These are phyloP conservation scores for Bufo gargarizans DNA, from an alignment of 2,113 vertebrate species.

Conservation along the genomic window DNA sequence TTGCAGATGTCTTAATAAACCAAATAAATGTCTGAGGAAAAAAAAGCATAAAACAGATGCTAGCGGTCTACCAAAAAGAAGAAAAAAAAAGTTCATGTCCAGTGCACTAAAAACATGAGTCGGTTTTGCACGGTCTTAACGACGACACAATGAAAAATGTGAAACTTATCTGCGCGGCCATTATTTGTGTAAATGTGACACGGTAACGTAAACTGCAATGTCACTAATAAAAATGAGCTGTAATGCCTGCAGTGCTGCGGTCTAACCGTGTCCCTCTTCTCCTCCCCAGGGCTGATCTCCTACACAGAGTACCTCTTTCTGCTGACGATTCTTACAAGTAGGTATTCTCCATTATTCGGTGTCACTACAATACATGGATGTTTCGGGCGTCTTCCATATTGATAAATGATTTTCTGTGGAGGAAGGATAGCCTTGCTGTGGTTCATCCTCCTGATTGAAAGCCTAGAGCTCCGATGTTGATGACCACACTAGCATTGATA, in stretches of 20 bases:
- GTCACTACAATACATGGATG: neutral
- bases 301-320: slow-evolving; percentile 97
- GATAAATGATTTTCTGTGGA: too few relatives aligned
- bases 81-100: slow-evolving; percentile 57
- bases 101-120: slow-evolving; percentile 59
- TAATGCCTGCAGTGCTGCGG: slow-evolving; percentile 33
- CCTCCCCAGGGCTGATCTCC: slow-evolving; percentile 86
- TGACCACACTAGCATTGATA: too few relatives aligned
- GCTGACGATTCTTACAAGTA: slow-evolving; percentile 95
- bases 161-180: slow-evolving; percentile 31
- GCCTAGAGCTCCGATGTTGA: too few relatives aligned
- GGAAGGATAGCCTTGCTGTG: too few relatives aligned
- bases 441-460: too few relatives aligned
- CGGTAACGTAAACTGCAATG: slow-evolving; percentile 47
- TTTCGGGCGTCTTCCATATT: neutral
- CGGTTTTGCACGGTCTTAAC: slow-evolving; percentile 47
- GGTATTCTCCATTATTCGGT: slow-evolving; percentile 68
- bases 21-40: slow-evolving; percentile 64
- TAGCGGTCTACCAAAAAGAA: slow-evolving; percentile 16
- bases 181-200: slow-evolving; percentile 56
- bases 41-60: slow-evolving; percentile 56
- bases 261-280: slow-evolving; percentile 59
- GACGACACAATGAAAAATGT: slow-evolving; percentile 48
- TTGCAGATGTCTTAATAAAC: slow-evolving; percentile 61
- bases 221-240: slow-evolving; percentile 46